Evolutionary conservation across 2,888 invertebrate species (phyloP).

Genomic region (Agriopis leucophaearia): DNA sequence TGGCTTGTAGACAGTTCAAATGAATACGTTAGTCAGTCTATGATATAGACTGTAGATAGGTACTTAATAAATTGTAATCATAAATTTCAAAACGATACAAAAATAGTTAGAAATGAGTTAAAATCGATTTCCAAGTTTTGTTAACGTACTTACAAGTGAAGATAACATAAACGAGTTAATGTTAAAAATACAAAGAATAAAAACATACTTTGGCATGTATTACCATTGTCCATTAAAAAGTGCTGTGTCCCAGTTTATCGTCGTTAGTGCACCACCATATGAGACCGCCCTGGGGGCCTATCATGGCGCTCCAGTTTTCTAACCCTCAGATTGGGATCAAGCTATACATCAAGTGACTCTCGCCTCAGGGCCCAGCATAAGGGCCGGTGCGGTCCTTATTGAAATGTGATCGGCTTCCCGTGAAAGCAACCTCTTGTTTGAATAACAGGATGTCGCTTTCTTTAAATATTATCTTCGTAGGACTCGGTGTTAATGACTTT

Average conservation of each 20-base stretch:
- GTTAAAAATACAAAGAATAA: too few relatives aligned
- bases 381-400: constrained; percentile 35
- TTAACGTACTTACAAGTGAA: too few relatives aligned
- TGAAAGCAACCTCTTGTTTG: constrained; percentile 32
- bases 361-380: constrained; percentile 35
- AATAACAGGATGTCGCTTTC: constrained; percentile 36
- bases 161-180: too few relatives aligned
- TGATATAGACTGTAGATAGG: too few relatives aligned
- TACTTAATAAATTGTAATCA: too few relatives aligned
- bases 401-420: constrained; percentile 42
- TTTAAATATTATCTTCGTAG: constrained; percentile 32
- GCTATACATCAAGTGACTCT: constrained; percentile 38
- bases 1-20: too few relatives aligned
- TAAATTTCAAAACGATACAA: too few relatives aligned
- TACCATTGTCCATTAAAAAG: constrained; percentile 1
- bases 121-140: too few relatives aligned
- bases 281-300: constrained; percentile 32
- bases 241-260: constrained; percentile 4
- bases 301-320: constrained; percentile 40
- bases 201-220: not conserved
- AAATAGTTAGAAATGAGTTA: too few relatives aligned
- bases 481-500: constrained; percentile 2
- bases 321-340: constrained; percentile 41
- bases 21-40: too few relatives aligned
- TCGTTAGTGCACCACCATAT: constrained; percentile 33